phyloP scores from a whole-genome alignment of 2,797 vertebrate genomes.

The Alectoris magna region DNA sequence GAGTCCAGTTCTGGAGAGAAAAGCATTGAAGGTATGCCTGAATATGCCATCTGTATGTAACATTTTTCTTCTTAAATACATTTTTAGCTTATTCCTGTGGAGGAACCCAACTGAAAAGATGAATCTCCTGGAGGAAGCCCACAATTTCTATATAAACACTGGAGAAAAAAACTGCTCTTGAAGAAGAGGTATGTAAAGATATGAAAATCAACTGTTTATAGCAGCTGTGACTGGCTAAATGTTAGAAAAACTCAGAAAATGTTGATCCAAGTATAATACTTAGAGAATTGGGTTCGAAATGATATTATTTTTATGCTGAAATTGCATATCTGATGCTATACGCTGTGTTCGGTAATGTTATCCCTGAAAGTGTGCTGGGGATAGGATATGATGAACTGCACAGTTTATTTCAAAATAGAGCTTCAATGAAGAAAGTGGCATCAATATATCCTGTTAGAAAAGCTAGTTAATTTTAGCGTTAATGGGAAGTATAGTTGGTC shows the following conservation, averaged over 20 bases:
- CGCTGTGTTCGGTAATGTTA: background rate
- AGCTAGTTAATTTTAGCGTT: background rate
- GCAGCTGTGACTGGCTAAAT: background rate
- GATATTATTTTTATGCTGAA: background rate
- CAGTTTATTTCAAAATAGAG: background rate
- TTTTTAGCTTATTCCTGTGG: background rate
- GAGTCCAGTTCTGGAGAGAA: background rate
- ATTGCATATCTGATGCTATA: background rate
- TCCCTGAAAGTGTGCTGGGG: background rate
- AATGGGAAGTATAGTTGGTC: background rate
- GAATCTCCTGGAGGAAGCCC: background rate
- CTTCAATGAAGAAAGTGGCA: background rate
- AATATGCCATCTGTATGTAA: background rate
- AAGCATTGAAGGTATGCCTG: background rate
- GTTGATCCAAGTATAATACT: background rate
- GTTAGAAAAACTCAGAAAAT: background rate
- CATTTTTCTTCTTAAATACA: background rate
- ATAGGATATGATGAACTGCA: background rate
- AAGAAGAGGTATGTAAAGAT: background rate
- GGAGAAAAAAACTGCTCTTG: background rate
- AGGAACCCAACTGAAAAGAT: background rate
- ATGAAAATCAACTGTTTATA: background rate
- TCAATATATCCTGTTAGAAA: background rate
- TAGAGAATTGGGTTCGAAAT: background rate
- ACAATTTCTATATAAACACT: background rate